A percentile compares a stretch with the other conserved stretches of the same genome.
These are phyloP conservation scores for Grallaria varia DNA, from an alignment of 2,113 vertebrate species.

Conservation along the genomic window DNA sequence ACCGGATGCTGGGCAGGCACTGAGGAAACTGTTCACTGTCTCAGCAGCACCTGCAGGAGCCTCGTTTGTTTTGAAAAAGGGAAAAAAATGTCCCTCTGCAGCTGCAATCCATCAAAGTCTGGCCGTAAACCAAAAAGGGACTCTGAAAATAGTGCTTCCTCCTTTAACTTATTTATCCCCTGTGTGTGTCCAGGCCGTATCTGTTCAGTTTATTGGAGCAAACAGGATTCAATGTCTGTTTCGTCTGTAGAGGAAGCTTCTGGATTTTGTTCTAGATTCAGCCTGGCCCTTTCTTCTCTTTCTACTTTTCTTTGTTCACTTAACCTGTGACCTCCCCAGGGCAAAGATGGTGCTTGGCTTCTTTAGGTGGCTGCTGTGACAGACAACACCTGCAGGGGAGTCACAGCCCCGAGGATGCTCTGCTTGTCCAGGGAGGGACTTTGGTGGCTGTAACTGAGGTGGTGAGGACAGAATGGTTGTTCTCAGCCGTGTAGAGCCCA, in stretches of 20 bases:
- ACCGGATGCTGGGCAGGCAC: background rate
- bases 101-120: slow-evolving; percentile 3
- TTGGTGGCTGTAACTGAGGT: background rate
- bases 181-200: background rate
- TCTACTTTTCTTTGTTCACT: background rate
- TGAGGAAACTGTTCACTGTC: background rate
- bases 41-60: background rate
- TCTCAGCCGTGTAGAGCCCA: background rate
- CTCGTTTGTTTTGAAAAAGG: background rate
- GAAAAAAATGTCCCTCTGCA: background rate
- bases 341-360: background rate
- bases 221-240: background rate
- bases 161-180: background rate
- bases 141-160: slow-evolving; percentile 17
- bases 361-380: background rate
- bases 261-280: background rate
- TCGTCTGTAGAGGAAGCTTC: background rate
- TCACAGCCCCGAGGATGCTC: background rate
- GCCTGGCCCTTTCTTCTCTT: background rate
- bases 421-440: background rate
- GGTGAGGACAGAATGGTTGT: background rate
- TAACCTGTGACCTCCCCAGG: background rate
- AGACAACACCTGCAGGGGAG: background rate
- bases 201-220: background rate
- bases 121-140: background rate